phyloP scores from a whole-genome alignment of 2,888 invertebrate species.

The Furcula furcula region DNA sequence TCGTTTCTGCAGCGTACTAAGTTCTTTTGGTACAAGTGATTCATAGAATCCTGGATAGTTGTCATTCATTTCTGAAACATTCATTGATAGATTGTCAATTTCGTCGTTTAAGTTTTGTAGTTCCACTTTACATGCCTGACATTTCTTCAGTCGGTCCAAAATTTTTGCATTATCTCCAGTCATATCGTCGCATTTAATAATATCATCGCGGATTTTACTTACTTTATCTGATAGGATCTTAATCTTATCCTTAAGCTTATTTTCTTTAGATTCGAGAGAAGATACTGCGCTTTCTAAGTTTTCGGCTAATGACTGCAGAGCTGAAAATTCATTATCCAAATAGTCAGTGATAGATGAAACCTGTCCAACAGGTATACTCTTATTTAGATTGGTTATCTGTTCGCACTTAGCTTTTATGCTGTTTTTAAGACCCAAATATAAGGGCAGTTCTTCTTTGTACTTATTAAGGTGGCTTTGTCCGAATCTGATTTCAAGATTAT shows the following conservation, averaged over 20 bases:
- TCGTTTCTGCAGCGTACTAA: constrained; percentile 91
- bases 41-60: constrained; percentile 90
- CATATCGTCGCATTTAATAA: constrained; percentile 95
- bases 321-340: constrained; percentile 88
- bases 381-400: constrained; percentile 89
- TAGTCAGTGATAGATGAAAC: constrained; percentile 85
- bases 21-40: constrained; percentile 90
- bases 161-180: constrained; percentile 93
- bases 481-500: constrained; percentile 90
- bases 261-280: constrained; percentile 88
- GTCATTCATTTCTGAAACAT: constrained; percentile 86
- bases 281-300: constrained; percentile 88
- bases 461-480: constrained; percentile 90
- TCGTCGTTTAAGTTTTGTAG: constrained; percentile 85
- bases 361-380: constrained; percentile 86
- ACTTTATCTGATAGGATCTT: constrained; percentile 87
- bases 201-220: constrained; percentile 88
- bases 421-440: constrained; percentile 88
- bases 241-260: constrained; percentile 85
- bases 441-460: constrained; percentile 92
- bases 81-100: constrained; percentile 85
- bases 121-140: constrained; percentile 87
- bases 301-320: constrained; percentile 87
- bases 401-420: constrained; percentile 90
- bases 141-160: constrained; percentile 88